Evolutionary conservation across 2,888 invertebrate genomes (phyloP), one percentile per base, ranked within the genome.

Genomic region (Gryllus longicercus): DNA sequence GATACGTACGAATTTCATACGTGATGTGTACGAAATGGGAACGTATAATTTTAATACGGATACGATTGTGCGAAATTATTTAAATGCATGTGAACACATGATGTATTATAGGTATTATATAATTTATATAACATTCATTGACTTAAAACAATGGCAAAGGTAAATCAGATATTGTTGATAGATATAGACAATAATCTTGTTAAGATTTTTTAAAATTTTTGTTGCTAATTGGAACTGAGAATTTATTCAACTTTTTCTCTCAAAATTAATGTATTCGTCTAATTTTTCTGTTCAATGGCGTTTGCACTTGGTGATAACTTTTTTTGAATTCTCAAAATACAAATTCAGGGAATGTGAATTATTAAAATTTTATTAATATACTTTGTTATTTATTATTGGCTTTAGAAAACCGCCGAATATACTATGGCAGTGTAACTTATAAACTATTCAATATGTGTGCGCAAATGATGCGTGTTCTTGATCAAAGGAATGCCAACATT

Each of bases 181-280:
- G 81, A 74, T 38, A 38, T 81, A 81, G 81, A 81, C 81, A 81
- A 81, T 81, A 81, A 81, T 81, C 23, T 81, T 81, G 81, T 79
- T 81, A 79, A 80, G 38, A 79, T 80, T 79, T 75, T 79, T 79
- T 51, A 74, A 11, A 76, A 51, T 25, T 79, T 80, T 76, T 63
- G 51, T 80, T 78, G 78, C 74, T 77, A 63, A 80, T 79, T 51
- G 63, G 75, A 38, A 38, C 38, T 38, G 38, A 38, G 38, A 8
- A 38, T 38, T 38, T 38, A 63, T 63, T 63, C 63, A 63, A 63
- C 63, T 63, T 5, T 63, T 63, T n/a, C 11, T 63, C 79, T 74
- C 38, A 80, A 77, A 74, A 81, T 16, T 51, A 74, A 49, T 80
- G 74, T 74, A 76, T 79, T 79, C 23, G 23, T 76, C n/a, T 78